Conservation (phyloP, 2,888 invertebrate genomes). For the Nephrotoma guestfalica region DNA sequence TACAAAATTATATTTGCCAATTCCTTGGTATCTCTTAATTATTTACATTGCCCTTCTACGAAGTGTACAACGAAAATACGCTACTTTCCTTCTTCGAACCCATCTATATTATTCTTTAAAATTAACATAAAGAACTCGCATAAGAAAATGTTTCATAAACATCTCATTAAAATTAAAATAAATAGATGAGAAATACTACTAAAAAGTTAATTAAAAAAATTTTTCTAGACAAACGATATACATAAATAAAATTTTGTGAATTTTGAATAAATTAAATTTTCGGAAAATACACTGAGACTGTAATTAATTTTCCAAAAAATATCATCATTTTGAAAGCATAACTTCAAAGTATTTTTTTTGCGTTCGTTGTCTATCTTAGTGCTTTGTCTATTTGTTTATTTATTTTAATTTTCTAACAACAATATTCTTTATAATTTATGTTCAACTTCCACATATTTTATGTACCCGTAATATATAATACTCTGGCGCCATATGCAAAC, state of each 20-base stretch:
- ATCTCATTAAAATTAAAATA: neutral
- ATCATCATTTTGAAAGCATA: neutral
- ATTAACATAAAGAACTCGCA: too few relatives aligned
- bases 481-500: neutral
- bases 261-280: neutral
- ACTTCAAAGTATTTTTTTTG: neutral
- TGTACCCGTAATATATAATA: neutral
- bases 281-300: neutral
- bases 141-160: too few relatives aligned
- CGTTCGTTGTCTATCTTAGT: too few relatives aligned
- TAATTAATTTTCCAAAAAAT: neutral
- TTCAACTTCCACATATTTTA: neutral
- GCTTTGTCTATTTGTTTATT: neutral
- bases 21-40: too few relatives aligned
- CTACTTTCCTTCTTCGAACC: too few relatives aligned
- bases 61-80: too few relatives aligned
- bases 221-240: neutral
- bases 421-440: neutral
- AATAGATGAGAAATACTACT: neutral
- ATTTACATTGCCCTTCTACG: too few relatives aligned
- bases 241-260: neutral
- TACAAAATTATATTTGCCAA: too few relatives aligned
- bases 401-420: neutral
- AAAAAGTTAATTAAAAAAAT: neutral
- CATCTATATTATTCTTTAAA: too few relatives aligned